Base-by-base conservation (phyloP, 2,113 vertebrate genomes). In the Rhea americana region DNA sequence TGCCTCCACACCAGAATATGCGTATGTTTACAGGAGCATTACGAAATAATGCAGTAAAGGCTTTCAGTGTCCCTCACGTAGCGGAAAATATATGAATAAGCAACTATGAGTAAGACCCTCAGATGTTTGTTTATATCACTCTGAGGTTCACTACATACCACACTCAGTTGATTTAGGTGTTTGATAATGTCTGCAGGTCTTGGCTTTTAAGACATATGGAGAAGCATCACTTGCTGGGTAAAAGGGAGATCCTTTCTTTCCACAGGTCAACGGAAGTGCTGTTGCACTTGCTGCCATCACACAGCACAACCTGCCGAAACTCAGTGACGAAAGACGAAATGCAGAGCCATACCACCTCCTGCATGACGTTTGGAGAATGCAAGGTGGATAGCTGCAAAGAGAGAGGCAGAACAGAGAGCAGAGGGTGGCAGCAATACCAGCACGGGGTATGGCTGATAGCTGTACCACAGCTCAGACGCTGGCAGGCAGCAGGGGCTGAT, bases 141-240 rank as follows among this genome's bases (percentile, higher is more conserved):
- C 9, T 9, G 51, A 26, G 55, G 82, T 37, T 26, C 21, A 9
- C 26, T 47, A 10, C 30, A 4, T 28, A 21, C 20, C 47, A 15
- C 37, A 16, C 13, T 78, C n/a, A 25, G 5, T 11, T 24, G 43
- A 50, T 0, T 0, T 4, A 30, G 8, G 6, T 43, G 14, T 91
- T 17, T 30, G 19, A 45, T 26, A 32, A 0, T 11, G 22, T 35
- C 5, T 1, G 3, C 61, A 21, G 63, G 21, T n/a, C 26, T 75
- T 55, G 20, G 43, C 11, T 72, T 37, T 41, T 67, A 41, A 25
- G 32, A 28, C 11, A 5, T 24, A 19, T 7, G 22, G 35, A 70
- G 58, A 25, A 74, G 5, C 35, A 74, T 74, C 22, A 6, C 7
- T 71, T 74, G 39, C 80, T n/a, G 37, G 45, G 51, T 20, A 82